Percentiles rank a stretch among this genome's conserved stretches.
These are phyloP conservation scores for Crocodylus rhombifer DNA, from an alignment of 2,797 vertebrate genomes.

Conservation along the genomic window DNA sequence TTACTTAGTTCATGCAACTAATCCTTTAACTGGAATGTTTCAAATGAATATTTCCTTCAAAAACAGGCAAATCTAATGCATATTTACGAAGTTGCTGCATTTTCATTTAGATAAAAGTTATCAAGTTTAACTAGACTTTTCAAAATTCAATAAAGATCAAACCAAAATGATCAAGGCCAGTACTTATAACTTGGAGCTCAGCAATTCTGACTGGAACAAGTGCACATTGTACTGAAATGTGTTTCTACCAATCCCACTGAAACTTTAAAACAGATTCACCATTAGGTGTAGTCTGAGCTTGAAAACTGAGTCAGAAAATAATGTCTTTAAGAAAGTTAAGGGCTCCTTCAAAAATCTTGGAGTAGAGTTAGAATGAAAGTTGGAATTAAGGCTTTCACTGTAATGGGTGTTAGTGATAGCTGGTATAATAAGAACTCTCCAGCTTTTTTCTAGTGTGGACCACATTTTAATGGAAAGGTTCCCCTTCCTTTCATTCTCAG, in stretches of 20 bases:
- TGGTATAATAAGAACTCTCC: neutral
- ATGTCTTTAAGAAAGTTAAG: constrained; percentile 28
- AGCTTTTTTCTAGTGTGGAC: neutral
- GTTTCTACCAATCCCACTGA: constrained; percentile 29
- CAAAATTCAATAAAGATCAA: constrained; percentile 50
- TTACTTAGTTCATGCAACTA: constrained; percentile 48
- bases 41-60: constrained; percentile 56
- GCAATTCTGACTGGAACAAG: constrained; percentile 24
- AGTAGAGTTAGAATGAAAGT: constrained; percentile 40
- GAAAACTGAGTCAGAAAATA: constrained; percentile 48
- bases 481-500: neutral
- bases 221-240: neutral
- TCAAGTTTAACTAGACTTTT: constrained; percentile 71
- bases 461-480: neutral
- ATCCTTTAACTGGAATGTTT: constrained; percentile 45
- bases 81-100: constrained; percentile 55
- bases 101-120: constrained; percentile 62
- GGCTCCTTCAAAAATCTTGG: constrained; percentile 14
- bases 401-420: constrained; percentile 49
- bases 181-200: constrained; percentile 43
- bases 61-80: constrained; percentile 46
- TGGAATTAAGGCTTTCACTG: constrained; percentile 16
- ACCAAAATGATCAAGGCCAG: constrained; percentile 44
- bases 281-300: neutral
- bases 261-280: constrained; percentile 45